Evolutionary conservation across 2,888 invertebrate species (phyloP), one percentile per base, ranked within the genome.

Genomic region (Coenonympha glycerion): DNA sequence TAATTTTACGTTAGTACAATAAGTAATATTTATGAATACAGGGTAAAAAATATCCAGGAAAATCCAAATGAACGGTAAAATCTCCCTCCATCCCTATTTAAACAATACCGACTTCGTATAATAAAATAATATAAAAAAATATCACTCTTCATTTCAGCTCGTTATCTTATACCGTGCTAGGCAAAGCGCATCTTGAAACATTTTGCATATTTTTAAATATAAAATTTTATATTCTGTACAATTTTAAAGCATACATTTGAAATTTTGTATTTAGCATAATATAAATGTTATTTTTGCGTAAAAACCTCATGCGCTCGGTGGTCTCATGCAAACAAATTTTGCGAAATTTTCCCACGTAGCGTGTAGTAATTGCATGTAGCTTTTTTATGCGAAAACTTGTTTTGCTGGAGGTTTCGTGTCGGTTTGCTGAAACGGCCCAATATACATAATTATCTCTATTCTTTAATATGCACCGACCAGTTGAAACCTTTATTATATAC

Each of bases 251-350:
- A 45, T 31, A 33, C 33, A 24, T 37, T 39, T 39, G 11, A 19
- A 42, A 42, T 21, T 31, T 44, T 13, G 15, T 21, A 44, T 33
- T 44, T 19, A 42, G 16, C 9, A 30, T 42, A 42, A 28, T 28
- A 16, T 16, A 30, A 30, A 31, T 42, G 30, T 42, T 42, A 28
- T 44, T 49, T 49, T 49, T 36, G 19, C 30, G 26, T 31, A 44
- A 45, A 49, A 49, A 22, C 19, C 36, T 36, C 37, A 37, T 37
- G 36, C 31, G 30, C 30, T 37, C 18, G 24, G 37, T 18, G 44
- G 44, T 28, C 26, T 15, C 19, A 8, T 45, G 44, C 44, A 49
- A 37, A 45, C 44, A 31, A 49, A 49, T 49, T 44, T 24, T 18
- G 30, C 11, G 22, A 49, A 44, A 13, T 44, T 37, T 28, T 30